A percentile compares a stretch with the other conserved stretches of the same genome.
Conservation (phyloP, 2,797 vertebrate genomes). For the Chelon auratus region DNA sequence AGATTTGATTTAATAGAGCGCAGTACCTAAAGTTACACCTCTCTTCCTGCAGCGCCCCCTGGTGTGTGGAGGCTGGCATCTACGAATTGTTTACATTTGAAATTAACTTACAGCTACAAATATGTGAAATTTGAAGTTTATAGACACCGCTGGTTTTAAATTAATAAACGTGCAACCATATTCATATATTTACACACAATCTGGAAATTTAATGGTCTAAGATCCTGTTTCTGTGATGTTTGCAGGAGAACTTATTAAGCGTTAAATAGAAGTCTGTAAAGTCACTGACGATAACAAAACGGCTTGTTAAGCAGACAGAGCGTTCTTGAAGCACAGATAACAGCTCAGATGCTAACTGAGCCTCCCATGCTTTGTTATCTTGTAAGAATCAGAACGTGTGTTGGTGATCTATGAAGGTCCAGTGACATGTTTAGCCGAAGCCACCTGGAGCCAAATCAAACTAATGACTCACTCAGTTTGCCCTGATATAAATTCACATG, state of each 20-base stretch:
- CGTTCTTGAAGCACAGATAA: constrained; percentile 12
- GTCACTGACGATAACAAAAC: neutral
- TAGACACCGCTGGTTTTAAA: no score
- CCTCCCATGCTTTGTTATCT: constrained; percentile 34
- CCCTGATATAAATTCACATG: constrained; percentile 18
- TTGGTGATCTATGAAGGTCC: neutral
- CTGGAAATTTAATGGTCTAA: no score
- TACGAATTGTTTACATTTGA: no score
- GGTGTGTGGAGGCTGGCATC: no score
- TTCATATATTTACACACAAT: no score
- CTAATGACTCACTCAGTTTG: constrained; percentile 38
- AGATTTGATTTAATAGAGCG: no score
- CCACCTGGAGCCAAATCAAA: constrained; percentile 28
- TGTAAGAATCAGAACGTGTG: constrained; percentile 28
- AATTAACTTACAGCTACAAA: no score
- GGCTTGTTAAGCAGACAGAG: neutral
- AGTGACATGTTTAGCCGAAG: neutral
- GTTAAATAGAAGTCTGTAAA: neutral
- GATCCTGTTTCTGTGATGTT: no score
- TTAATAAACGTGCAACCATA: no score
- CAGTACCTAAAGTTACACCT: no score
- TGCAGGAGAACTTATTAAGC: neutral
- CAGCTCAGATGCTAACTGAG: neutral
- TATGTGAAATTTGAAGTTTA: no score
- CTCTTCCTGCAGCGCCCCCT: no score